Evolutionary conservation across 2,888 invertebrate species (phyloP).

Genomic region (Dynastes tityus): DNA sequence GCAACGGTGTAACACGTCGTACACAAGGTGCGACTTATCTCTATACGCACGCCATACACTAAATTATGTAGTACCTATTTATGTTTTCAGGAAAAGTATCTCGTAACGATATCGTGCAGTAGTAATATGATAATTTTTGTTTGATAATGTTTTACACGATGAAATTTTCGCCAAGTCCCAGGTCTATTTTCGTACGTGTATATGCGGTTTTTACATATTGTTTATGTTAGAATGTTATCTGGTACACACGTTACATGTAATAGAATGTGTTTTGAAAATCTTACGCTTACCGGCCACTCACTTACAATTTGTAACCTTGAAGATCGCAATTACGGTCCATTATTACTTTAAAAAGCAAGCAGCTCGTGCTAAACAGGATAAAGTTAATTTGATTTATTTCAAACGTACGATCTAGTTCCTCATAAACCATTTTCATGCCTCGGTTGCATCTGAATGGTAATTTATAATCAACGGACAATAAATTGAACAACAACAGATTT

Average conservation of each 20-base stretch:
- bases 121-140: slow-evolving; percentile 1
- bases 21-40: background rate
- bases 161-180: background rate
- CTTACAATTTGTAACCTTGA: background rate
- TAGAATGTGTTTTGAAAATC: slow-evolving; percentile 12
- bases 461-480: no score
- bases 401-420: background rate
- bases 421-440: background rate
- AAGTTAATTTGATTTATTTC: slow-evolving; percentile 1
- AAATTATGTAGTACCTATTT: background rate
- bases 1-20: background rate
- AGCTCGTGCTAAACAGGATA: background rate
- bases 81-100: background rate
- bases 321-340: background rate
- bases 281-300: background rate
- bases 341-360: background rate
- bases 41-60: background rate
- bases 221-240: slow-evolving; percentile 6
- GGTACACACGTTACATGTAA: slow-evolving; percentile 1
- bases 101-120: background rate
- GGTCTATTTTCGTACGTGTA: background rate
- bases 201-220: background rate
- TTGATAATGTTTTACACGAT: background rate
- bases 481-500: no score
- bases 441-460: background rate